Percentiles rank a stretch among this genome's conserved stretches.
Conservation (phyloP, 2,113 vertebrate species). For the Setophaga kirtlandii region DNA sequence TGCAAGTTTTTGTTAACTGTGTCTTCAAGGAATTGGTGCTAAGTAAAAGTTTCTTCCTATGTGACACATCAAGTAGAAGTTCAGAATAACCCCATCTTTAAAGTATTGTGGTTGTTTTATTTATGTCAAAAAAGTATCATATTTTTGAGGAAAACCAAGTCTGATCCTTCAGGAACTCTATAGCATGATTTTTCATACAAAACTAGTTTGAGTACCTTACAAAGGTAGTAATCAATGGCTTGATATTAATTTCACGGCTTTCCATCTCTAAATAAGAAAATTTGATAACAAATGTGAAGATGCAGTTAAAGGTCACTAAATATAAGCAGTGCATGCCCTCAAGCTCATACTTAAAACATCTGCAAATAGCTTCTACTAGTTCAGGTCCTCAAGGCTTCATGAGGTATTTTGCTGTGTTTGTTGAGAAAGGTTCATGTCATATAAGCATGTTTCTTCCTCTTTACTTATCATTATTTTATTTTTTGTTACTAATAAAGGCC, state of each 20-base stretch:
- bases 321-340: neutral
- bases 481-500: neutral
- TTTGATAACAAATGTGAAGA: neutral
- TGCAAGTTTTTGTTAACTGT: neutral
- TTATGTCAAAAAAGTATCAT: neutral
- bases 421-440: neutral
- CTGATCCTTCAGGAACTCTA: accelerated
- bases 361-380: neutral
- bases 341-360: neutral
- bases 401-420: neutral
- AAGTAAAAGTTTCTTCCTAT: neutral
- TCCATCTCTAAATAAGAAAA: neutral
- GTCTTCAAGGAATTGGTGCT: neutral
- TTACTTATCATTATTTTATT: neutral
- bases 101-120: neutral
- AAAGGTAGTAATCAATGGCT: neutral
- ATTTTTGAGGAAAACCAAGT: neutral
- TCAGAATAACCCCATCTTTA: neutral
- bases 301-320: neutral
- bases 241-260: neutral
- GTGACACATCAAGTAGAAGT: neutral
- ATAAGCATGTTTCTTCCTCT: neutral
- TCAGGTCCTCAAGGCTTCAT: neutral
- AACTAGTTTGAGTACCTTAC: neutral
- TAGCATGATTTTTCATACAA: neutral